Conservation (phyloP, 1,140 invertebrate genomes). For the Asobara japonica region DNA sequence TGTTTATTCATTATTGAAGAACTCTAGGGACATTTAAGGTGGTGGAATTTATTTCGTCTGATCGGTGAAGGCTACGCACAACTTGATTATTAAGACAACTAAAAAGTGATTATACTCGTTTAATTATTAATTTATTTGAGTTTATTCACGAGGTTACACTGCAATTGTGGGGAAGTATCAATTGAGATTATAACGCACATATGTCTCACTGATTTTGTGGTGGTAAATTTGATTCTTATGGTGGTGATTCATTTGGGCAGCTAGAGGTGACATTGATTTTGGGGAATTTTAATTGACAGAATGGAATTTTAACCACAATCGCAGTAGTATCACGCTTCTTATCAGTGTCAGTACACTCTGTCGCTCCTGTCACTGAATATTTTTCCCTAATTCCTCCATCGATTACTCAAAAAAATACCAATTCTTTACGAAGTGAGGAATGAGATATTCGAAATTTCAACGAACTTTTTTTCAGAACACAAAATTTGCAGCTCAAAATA, state of each 20-base stretch:
- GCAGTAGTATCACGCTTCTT: conserved; percentile 62
- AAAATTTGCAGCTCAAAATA: too few relatives aligned
- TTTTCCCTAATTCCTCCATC: not conserved
- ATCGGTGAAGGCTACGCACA: conserved; percentile 53
- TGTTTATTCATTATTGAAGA: conserved; percentile 18
- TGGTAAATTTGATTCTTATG: too few relatives aligned
- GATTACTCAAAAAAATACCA: not conserved
- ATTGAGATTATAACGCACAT: not conserved
- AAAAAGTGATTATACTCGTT: conserved; percentile 14
- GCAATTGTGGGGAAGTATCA: conserved; percentile 44
- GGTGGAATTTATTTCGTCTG: conserved; percentile 47
- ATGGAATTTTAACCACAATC: conserved; percentile 47
- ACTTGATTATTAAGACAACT: conserved; percentile 31
- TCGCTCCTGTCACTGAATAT: conserved; percentile 22
- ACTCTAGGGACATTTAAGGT: conserved; percentile 46
- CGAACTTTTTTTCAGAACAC: too few relatives aligned
- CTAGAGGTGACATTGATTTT: too few relatives aligned
- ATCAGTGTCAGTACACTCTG: conserved; percentile 51
- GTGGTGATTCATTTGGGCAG: too few relatives aligned
- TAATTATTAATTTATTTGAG: conserved; percentile 56
- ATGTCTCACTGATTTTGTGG: too few relatives aligned
- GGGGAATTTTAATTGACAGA: conserved; percentile 19
- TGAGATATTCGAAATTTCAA: too few relatives aligned
- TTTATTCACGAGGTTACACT: conserved; percentile 53
- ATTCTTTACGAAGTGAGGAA: too few relatives aligned